Evolutionary conservation across 1,140 invertebrate genomes (phyloP), one percentile per base, ranked within the genome.

Genomic region (Lordiphosa mommai): DNA sequence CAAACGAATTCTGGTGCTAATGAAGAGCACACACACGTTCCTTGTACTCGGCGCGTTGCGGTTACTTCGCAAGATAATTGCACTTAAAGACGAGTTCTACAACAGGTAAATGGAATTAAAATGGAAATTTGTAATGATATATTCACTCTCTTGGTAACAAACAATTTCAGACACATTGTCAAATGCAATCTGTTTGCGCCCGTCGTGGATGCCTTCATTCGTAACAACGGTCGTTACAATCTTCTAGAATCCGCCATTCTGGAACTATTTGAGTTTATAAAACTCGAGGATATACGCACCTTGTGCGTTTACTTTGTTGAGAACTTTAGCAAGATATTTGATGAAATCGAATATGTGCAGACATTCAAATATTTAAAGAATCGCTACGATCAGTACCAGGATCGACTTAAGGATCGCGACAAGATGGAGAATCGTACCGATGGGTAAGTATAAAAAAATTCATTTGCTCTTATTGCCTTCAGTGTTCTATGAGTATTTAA

Each of bases 221-320:
- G 94, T 73, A 99, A 99, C 91, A 98, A 98, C 89, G 96, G 97
- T 65, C 93, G 96, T 87, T 99, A 99, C 89, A 99, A 99, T 91
- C 93, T 99, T 47, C 90, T 99, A 50, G 99, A 99, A 90, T 99
- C 98, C 9, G 98, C 99, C 55, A 97, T 99, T 88, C 92, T 99
- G 87, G 99, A 99, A 92, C 93, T 99, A 90, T 99, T 99, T 92
- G 99, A 99, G 90, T 99, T 98, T 90, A 98, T 99, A 53, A 97
- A 96, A 92, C 89, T 95, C 89, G 97, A 99, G 91, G 97, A 98
- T 90, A 96, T 99, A 33, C 98, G 97, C 90, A 94, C 95, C n/a
- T 91, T 99, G 66, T 97, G 96, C 91, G 93, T 94, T 38, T 96
- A 99, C 89, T 94, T 99, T 71, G 95, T 98, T 61, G 97, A 99